These are phyloP conservation scores for Nephrocerus scutellatus DNA, from an alignment of 2,888 invertebrate genomes.

Conservation along the genomic window DNA sequence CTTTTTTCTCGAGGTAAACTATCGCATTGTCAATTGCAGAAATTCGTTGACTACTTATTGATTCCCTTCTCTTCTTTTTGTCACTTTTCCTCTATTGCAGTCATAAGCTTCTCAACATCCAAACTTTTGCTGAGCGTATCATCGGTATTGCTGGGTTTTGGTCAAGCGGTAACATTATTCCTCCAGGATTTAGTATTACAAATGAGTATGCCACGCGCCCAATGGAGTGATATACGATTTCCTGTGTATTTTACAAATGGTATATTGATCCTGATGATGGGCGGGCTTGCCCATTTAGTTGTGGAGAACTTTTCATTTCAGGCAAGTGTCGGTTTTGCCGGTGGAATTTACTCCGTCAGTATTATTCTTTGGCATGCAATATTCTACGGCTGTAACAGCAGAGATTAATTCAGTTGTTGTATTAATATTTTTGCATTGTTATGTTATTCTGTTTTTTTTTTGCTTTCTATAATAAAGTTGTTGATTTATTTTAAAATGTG, in stretches of 20 bases:
- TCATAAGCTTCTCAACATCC: conserved; percentile 44
- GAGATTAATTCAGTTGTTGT: conserved; percentile 23
- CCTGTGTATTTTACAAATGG: conserved; percentile 45
- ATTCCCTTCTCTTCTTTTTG: not conserved
- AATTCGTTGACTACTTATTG: not conserved
- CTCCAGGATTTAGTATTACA: conserved; percentile 44
- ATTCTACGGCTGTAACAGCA: conserved; percentile 36
- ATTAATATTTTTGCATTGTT: not conserved
- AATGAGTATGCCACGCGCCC: conserved; percentile 41
- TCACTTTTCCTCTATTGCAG: conserved; percentile 23
- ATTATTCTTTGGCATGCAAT: conserved; percentile 41
- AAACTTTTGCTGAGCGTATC: conserved; percentile 44
- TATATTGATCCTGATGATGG: conserved; percentile 41
- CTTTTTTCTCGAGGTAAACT: no score
- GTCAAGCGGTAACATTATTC: conserved; percentile 44
- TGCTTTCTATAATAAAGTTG: conserved; percentile 9
- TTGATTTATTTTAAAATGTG: not conserved
- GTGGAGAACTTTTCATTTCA: conserved; percentile 43
- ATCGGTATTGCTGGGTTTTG: conserved; percentile 44
- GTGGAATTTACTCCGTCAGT: conserved; percentile 35
- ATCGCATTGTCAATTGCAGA: no score
- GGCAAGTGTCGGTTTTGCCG: conserved; percentile 40
- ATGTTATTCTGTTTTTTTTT: conserved; percentile 2
- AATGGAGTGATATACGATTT: conserved; percentile 42
- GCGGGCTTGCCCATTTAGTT: conserved; percentile 39